These are phyloP conservation scores for cat (Felis catus) DNA, from an alignment of 2,113 vertebrate species.

Conservation along the genomic window F.catus_Fca126_mat1.0 CM031421.1:23535001-23535500, in stretches of 20 bases:
- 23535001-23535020: not conserved
- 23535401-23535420: not conserved
- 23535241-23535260: not conserved
- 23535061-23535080: not conserved
- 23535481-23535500: not conserved
- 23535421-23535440: not conserved
- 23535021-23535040: not conserved
- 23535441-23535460: not conserved
- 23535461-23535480: not conserved
- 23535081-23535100: not conserved
- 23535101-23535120: not conserved
- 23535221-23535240: not conserved
- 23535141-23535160: not conserved
- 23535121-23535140: not conserved
- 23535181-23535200: not conserved
- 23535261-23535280: not conserved
- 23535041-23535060: not conserved
- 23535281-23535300: not conserved
- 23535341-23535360: not conserved
- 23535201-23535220: not conserved
- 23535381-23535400: not conserved
- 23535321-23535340: not conserved
- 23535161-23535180: not conserved
- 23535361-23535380: not conserved
- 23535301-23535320: not conserved